phyloP scores from a whole-genome alignment of 2,113 vertebrate species.

The Uropsilus gracilis region DNA sequence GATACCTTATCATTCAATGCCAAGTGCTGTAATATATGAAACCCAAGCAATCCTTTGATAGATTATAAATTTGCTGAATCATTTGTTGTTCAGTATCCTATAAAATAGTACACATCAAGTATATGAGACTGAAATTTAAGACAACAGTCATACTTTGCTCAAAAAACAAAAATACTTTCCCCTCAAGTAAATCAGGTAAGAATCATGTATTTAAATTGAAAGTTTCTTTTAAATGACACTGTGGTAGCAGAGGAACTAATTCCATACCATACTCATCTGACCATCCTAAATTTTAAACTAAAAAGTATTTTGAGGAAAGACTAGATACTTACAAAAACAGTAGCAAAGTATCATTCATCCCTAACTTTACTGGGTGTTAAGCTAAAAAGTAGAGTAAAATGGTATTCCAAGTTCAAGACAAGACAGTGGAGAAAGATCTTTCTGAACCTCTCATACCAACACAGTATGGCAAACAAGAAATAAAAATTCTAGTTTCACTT shows the following conservation, averaged over 20 bases:
- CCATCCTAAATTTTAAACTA: neutral
- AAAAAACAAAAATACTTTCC: constrained; percentile 35
- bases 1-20: constrained; percentile 13
- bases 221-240: constrained; percentile 27
- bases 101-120: neutral
- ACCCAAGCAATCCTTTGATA: constrained; percentile 4
- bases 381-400: neutral
- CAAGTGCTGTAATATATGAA: neutral
- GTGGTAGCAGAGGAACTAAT: neutral
- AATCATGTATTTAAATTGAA: constrained; percentile 19
- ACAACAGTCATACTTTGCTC: neutral
- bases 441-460: neutral
- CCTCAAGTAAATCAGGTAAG: neutral
- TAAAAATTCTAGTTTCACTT: constrained; percentile 22
- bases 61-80: constrained; percentile 26
- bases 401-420: constrained; percentile 26
- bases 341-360: constrained; percentile 1
- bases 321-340: neutral
- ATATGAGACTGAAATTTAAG: neutral
- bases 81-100: neutral
- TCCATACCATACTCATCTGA: neutral
- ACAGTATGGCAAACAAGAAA: neutral
- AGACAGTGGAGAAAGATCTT: constrained; percentile 8
- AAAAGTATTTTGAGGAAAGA: constrained; percentile 11
- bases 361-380: neutral